Percentiles rank a stretch among this genome's conserved stretches.
Evolutionary conservation across 1,140 invertebrate species (phyloP).

Genomic region (Phortica variegata): DNA sequence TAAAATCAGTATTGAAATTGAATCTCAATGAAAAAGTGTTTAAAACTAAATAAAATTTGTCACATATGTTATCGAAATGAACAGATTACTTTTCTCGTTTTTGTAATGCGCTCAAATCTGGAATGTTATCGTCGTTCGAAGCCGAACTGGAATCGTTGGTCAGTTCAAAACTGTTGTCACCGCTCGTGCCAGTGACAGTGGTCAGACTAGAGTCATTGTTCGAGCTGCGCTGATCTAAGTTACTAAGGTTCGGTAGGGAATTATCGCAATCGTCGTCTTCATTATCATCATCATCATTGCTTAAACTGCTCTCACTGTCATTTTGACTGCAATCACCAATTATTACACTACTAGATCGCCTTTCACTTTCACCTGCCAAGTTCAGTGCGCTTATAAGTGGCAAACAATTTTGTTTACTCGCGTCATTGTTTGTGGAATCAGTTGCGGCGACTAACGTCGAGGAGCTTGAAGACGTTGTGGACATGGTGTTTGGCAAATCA

Average conservation of each 20-base stretch:
- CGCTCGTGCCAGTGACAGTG: constrained; percentile 50
- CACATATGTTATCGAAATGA: no score
- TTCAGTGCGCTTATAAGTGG: constrained; percentile 48
- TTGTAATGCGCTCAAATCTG: constrained; percentile 38
- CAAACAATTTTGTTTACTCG: constrained; percentile 23
- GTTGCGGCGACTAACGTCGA: not conserved
- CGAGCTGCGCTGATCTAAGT: constrained; percentile 39
- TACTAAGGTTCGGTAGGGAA: constrained; percentile 42
- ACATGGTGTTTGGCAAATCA: no score
- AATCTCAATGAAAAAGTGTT: no score
- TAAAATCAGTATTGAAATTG: no score
- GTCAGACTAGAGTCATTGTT: constrained; percentile 53
- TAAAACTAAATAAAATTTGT: no score
- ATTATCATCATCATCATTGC: constrained; percentile 32
- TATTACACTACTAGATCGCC: not conserved
- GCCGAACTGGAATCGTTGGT: constrained; percentile 51
- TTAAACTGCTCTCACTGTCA: constrained; percentile 30
- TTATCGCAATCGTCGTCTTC: constrained; percentile 29
- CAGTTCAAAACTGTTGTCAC: constrained; percentile 50
- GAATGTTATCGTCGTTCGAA: constrained; percentile 50
- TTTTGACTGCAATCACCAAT: constrained; percentile 13
- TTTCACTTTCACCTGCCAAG: constrained; percentile 17
- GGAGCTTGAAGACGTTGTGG: constrained; percentile 2
- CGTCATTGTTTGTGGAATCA: not conserved
- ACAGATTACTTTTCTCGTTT: no score